These are phyloP conservation scores for Anoplius nigerrimus DNA, from an alignment of 2,888 invertebrate genomes.

Conservation along the genomic window DNA sequence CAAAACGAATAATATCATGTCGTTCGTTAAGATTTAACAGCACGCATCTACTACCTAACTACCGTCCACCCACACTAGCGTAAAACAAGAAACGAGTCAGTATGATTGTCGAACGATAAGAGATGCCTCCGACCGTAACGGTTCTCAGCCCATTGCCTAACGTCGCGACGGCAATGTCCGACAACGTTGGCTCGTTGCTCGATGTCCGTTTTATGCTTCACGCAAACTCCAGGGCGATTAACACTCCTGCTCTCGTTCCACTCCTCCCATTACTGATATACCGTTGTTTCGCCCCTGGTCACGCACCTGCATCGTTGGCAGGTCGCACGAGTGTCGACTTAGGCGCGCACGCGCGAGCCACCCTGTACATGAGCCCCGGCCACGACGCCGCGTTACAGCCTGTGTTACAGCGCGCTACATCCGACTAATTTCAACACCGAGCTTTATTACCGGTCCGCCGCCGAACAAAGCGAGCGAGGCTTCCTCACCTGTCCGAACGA, in stretches of 20 bases:
- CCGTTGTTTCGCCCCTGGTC: constrained; percentile 19
- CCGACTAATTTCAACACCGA: constrained; percentile 26
- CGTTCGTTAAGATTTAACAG: too few relatives aligned
- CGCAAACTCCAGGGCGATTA: constrained; percentile 43
- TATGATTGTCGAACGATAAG: too few relatives aligned
- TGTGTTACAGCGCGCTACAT: constrained; percentile 10
- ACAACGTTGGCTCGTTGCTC: constrained; percentile 3
- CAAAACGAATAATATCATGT: too few relatives aligned
- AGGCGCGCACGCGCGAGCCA: constrained; percentile 11
- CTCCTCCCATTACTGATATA: constrained; percentile 31
- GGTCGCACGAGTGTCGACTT: background rate
- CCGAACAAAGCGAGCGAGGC: constrained; percentile 9
- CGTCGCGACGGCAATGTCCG: constrained; percentile 8
- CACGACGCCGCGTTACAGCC: background rate
- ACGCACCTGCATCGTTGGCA: constrained; percentile 22
- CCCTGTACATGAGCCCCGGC: constrained; percentile 12
- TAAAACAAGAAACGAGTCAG: too few relatives aligned
- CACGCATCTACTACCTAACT: too few relatives aligned
- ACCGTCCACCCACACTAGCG: too few relatives aligned
- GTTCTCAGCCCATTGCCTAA: constrained; percentile 5
- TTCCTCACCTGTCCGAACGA: background rate
- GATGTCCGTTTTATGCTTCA: constrained; percentile 33
- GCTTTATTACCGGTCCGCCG: constrained; percentile 24
- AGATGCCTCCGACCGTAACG: too few relatives aligned
- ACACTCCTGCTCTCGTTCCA: constrained; percentile 31